Evolutionary conservation across 2,888 invertebrate genomes (phyloP).

Genomic region (Patella ulyssiponensis): DNA sequence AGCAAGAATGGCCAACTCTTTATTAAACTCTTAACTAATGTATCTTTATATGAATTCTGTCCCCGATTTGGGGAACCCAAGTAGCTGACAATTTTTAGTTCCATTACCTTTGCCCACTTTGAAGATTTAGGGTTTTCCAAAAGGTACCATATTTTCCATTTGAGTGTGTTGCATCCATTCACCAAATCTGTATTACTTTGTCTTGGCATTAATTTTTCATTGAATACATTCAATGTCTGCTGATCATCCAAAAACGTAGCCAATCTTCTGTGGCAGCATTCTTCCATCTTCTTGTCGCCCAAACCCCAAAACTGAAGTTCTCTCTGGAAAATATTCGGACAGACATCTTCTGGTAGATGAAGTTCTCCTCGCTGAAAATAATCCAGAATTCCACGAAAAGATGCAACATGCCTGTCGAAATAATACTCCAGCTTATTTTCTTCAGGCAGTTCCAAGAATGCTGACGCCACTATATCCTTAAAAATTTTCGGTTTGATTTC

Average conservation of each 20-base stretch:
- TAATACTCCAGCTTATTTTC: constrained; percentile 30
- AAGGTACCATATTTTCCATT: constrained; percentile 27
- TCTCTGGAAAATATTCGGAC: constrained; percentile 84
- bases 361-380: constrained; percentile 81
- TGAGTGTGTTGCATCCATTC: constrained; percentile 12
- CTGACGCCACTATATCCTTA: neutral
- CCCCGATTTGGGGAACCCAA: too few species aligned
- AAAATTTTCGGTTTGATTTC: constrained; percentile 17
- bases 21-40: too few species aligned
- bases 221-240: constrained; percentile 28
- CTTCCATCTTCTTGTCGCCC: constrained; percentile 32
- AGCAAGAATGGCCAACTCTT: too few species aligned
- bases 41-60: too few species aligned
- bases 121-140: constrained; percentile 43
- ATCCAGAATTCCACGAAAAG: constrained; percentile 44
- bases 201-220: constrained; percentile 12
- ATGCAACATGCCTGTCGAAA: constrained; percentile 34
- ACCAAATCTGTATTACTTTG: constrained; percentile 23
- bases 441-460: neutral
- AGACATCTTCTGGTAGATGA: constrained; percentile 91
- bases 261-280: constrained; percentile 42
- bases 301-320: constrained; percentile 47
- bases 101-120: constrained; percentile 33
- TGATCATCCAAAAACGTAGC: constrained; percentile 36
- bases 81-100: too few species aligned